Base-by-base conservation (phyloP, 2,888 invertebrate species). In the Diaprepes abbreviatus region DNA sequence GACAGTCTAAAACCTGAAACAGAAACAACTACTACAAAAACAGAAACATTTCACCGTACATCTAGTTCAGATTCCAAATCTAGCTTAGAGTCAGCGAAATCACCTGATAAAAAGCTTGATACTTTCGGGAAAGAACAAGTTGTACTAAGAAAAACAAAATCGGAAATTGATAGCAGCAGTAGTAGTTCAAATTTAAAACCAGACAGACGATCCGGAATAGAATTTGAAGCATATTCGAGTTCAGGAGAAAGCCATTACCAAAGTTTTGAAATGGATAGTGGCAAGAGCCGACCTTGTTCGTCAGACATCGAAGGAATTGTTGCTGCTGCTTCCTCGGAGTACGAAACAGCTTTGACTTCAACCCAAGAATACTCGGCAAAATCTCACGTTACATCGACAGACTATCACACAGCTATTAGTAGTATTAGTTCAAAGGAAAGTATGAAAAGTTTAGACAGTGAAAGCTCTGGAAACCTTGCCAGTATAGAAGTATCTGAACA, bases 401-500 rank as follows among this genome's bases (percentile, higher is more conserved):
- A 96, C 77, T 96, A 94, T 81, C 91, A 91, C 36, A 95, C 95
- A 55, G 96, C 96, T 0, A 91, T 91, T 0, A 93, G 93, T 78
- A 93, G 94, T n/a, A 85, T 95, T 70, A 94, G 95, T 80, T 95
- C 95, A 0, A 90, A 93, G 76, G 95, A 94, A 80, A 95, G 95
- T 72, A 93, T 95, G 91, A 94, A 92, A 80, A 95, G 95, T 68
- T 86, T 96, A 43, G 94, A 95, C 79, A 96, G 95, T 1, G 92
- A 95, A 83, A 94, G 93, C 74, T 95, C 95, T 0, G 95, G 94
- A 14, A 93, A 95, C 82, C 87, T 96, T 66, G 95, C 93, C 0
- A 95, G 95, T 79, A 90, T 95, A 73, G 96, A 96, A 85, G 91
- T 95, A 35, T 96, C 96, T 31, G 97, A 97, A 83, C 88, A 93